Base-by-base conservation (phyloP, 2,888 invertebrate species). In the Gymnosoma rotundatum region DNA sequence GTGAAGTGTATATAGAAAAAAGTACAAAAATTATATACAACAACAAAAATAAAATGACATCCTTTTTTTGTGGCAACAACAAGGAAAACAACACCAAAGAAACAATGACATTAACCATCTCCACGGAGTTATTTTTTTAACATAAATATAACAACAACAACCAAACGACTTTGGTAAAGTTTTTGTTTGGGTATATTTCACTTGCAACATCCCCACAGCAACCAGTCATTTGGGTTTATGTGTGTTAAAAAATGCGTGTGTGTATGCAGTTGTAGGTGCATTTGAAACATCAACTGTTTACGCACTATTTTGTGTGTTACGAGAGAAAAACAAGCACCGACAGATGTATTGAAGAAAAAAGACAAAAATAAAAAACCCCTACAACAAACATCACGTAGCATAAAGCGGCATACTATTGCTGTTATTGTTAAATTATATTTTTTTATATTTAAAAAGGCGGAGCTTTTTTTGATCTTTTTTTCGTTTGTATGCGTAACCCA, bases 391-490 rank as follows among this genome's bases (percentile, higher is more conserved):
- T 48, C 70, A 56, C 64, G 48, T 3, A 45, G 54, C 63, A 64
- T 63, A 36, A 63, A 20, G 56, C 32, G 18, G 54, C 32, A n/a
- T 61, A n/a, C n/a, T n/a, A 42, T 52, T 73, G 42, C 36, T 54
- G 42, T 67, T 36, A 18, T 25, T 69, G 42, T 52, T 67, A 58
- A 18, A 0, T 50, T 54, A 72, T 70, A 64, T 78, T 52, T 66
- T 73, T 66, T 73, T 79, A 42, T 87, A 90, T 69, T 89, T 91
- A 90, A 90, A 90, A 91, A 90, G 90, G 90, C 90, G 90, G 90
- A 90, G 90, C 91, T 91, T 91, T 90, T n/a, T 90, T 90, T 90
- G 90, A 88, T 88, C 88, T 88, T 90, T 90, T 90, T 90, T 91
- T 89, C 78, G 88, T 21, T 25, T 80, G 67, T 78, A 76, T 81